phyloP scores from a whole-genome alignment of 2,888 invertebrate genomes.

The Hyles lineata region DNA sequence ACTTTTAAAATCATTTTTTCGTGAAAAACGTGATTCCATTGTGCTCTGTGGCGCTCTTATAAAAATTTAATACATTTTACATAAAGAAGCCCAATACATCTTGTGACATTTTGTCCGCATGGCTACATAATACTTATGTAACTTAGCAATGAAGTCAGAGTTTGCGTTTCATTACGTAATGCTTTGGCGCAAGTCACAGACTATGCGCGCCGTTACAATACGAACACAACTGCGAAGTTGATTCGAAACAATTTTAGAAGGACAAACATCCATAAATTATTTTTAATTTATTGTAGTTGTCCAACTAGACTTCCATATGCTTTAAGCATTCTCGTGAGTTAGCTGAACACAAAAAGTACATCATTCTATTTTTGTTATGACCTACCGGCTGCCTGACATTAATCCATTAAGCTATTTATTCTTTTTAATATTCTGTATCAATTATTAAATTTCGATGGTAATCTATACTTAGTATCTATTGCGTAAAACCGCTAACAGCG shows the following conservation, averaged over 20 bases:
- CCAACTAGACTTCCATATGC: background rate
- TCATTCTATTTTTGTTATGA: no score
- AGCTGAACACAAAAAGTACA: no score
- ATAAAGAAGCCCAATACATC: slow-evolving; percentile 54
- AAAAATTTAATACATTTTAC: slow-evolving; percentile 4
- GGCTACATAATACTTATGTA: slow-evolving; percentile 70
- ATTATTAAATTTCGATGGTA: no score
- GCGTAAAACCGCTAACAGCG: slow-evolving; percentile 16
- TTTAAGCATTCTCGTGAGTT: no score
- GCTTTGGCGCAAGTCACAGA: slow-evolving; percentile 54
- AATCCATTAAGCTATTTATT: no score
- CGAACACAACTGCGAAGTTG: background rate
- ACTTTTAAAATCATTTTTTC: background rate
- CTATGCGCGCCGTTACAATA: slow-evolving; percentile 43
- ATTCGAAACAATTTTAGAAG: background rate
- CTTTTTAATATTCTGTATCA: no score
- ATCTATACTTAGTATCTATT: background rate
- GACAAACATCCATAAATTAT: background rate
- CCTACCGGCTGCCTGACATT: no score
- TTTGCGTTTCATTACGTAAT: slow-evolving; percentile 67
- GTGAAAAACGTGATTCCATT: background rate
- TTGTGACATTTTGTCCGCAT: slow-evolving; percentile 65
- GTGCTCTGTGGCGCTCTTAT: background rate
- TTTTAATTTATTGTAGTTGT: background rate
- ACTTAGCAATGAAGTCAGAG: slow-evolving; percentile 63